These are phyloP conservation scores for Papilio polytes DNA, from an alignment of 1,140 invertebrate genomes.

Conservation along the genomic window DNA sequence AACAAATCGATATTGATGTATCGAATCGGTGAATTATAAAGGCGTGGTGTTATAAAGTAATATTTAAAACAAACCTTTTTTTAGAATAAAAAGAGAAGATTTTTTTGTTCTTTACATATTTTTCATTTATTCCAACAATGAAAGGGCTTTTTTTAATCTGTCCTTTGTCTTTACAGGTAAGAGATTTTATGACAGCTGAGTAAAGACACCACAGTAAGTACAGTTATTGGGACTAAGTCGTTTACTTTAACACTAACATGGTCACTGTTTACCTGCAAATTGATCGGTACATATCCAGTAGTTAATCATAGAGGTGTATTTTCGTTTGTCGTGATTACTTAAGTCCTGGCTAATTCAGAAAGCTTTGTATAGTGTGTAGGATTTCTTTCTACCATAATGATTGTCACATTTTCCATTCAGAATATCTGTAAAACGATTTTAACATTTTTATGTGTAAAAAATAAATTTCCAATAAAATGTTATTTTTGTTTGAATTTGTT, in stretches of 20 bases:
- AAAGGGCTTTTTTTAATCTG: constrained; percentile 32
- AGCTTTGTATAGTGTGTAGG: too few species aligned
- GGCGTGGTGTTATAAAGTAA: constrained; percentile 14
- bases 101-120: constrained; percentile 22
- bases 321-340: too few species aligned
- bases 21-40: constrained; percentile 25
- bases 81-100: neutral
- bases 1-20: constrained; percentile 24
- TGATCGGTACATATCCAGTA: neutral
- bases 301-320: constrained; percentile 1
- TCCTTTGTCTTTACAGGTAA: constrained; percentile 40
- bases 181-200: constrained; percentile 34
- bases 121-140: neutral
- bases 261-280: constrained; percentile 28
- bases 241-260: constrained; percentile 17
- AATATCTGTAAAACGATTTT: too few species aligned
- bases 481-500: too few species aligned
- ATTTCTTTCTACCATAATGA: too few species aligned
- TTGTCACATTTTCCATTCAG: too few species aligned
- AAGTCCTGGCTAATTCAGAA: too few species aligned
- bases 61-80: constrained; percentile 3
- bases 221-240: constrained; percentile 8
- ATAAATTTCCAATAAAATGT: too few species aligned
- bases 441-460: too few species aligned
- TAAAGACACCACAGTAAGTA: constrained; percentile 37